These are phyloP conservation scores for Corythucha ciliata DNA, from an alignment of 2,888 invertebrate genomes.

Conservation along the genomic window DNA sequence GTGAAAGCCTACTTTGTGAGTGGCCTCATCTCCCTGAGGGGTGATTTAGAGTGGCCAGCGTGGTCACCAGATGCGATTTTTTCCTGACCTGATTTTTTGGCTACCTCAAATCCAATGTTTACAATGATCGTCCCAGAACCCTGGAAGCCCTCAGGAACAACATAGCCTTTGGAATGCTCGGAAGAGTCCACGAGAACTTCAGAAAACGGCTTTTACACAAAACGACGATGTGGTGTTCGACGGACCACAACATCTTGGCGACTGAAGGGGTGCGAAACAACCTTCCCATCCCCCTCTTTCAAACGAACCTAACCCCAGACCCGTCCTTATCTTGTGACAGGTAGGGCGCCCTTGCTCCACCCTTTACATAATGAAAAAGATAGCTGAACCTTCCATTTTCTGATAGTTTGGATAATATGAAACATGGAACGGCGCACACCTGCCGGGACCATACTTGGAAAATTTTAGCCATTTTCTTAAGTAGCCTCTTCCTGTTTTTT, in stretches of 20 bases:
- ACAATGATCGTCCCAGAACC: slow-evolving; percentile 31
- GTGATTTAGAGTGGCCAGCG: slow-evolving; percentile 7
- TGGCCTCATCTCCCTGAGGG: slow-evolving; percentile 11
- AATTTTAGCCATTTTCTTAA: too few relatives aligned
- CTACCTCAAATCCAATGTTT: slow-evolving; percentile 20
- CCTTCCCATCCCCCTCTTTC: slow-evolving; percentile 12
- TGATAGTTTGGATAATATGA: too few relatives aligned
- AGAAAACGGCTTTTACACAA: neutral
- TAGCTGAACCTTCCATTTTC: too few relatives aligned
- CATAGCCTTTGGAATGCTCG: slow-evolving; percentile 23
- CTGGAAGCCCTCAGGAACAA: slow-evolving; percentile 30
- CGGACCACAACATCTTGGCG: too few relatives aligned
- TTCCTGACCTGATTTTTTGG: slow-evolving; percentile 13
- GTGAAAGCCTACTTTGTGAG: slow-evolving; percentile 12
- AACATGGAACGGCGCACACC: too few relatives aligned
- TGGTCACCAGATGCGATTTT: slow-evolving; percentile 12
- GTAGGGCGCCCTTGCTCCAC: slow-evolving; percentile 18
- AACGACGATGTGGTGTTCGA: too few relatives aligned
- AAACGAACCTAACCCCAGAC: slow-evolving; percentile 16
- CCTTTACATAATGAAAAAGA: too few relatives aligned
- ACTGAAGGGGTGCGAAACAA: slow-evolving; percentile 1
- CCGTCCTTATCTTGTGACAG: slow-evolving; percentile 7
- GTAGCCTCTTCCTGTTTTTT: too few relatives aligned
- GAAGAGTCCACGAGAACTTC: slow-evolving; percentile 15
- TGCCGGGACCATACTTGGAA: too few relatives aligned